A percentile compares a stretch with the other conserved stretches of the same genome.
Conservation (phyloP, 2,797 vertebrate genomes). For the Anas bernieri region DNA sequence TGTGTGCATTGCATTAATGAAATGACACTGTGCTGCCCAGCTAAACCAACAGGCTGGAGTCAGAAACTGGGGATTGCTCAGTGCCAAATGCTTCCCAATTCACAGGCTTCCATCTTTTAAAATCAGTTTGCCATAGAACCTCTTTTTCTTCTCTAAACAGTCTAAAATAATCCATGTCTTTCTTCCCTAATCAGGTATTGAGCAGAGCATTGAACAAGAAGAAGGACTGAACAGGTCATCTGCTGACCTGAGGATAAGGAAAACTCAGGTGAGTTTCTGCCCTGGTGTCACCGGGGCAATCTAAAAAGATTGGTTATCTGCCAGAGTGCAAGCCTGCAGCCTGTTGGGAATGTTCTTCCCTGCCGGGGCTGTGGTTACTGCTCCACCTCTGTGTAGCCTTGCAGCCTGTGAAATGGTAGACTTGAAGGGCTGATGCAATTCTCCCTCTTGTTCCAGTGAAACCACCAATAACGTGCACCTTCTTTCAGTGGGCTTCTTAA, state of each 20-base stretch:
- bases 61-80: not conserved
- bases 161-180: not conserved
- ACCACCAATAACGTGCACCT: not conserved
- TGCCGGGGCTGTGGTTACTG: not conserved
- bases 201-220: constrained; percentile 94
- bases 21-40: not conserved
- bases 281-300: not conserved
- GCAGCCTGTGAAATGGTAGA: not conserved
- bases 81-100: not conserved
- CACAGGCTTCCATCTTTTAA: not conserved
- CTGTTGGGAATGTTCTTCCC: not conserved
- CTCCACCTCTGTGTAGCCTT: not conserved
- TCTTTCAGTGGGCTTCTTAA: not conserved
- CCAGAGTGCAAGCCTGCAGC: not conserved
- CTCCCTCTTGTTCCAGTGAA: not conserved
- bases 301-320: not conserved
- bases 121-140: not conserved
- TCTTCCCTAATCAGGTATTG: constrained; percentile 83
- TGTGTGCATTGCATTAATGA: not conserved
- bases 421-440: not conserved
- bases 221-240: constrained; percentile 92
- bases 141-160: not conserved
- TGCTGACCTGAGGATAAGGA: constrained; percentile 95
- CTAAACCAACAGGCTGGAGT: fast-evolving
- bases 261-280: constrained; percentile 88